Conservation (phyloP, 2,113 vertebrate species). For the Lophius piscatorius region DNA sequence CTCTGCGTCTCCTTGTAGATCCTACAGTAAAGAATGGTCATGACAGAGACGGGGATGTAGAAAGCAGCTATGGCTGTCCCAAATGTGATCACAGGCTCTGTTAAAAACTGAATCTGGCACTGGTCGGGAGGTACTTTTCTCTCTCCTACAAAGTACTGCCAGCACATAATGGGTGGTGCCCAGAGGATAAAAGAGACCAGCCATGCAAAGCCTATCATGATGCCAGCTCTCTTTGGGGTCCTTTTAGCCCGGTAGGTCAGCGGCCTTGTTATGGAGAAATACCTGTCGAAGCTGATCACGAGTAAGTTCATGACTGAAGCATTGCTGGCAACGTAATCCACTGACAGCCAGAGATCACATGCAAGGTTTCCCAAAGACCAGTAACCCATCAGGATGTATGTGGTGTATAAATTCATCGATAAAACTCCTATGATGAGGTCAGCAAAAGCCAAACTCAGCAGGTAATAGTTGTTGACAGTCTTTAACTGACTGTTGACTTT, state of each 20-base stretch:
- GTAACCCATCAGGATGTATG: slow-evolving; percentile 94
- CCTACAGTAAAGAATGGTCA: slow-evolving; percentile 97
- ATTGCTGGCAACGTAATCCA: slow-evolving; percentile 98
- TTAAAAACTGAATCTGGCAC: slow-evolving; percentile 97
- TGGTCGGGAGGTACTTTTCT: slow-evolving; percentile 86
- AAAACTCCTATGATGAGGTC: slow-evolving; percentile 97
- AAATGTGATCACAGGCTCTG: slow-evolving; percentile 95
- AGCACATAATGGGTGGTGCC: slow-evolving; percentile 96
- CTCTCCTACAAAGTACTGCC: slow-evolving; percentile 96
- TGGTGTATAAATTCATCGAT: slow-evolving; percentile 98
- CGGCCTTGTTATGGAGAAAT: slow-evolving; percentile 97
- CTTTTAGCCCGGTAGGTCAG: slow-evolving; percentile 96
- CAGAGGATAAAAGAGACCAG: slow-evolving; percentile 94
- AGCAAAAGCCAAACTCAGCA: slow-evolving; percentile 96
- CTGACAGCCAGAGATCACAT: slow-evolving; percentile 96
- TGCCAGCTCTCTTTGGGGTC: slow-evolving; percentile 92
- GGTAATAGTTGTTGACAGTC: slow-evolving; percentile 98
- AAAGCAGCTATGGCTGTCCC: slow-evolving; percentile 98
- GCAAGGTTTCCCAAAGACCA: slow-evolving; percentile 96
- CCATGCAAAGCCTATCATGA: slow-evolving; percentile 98
- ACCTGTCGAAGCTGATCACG: slow-evolving; percentile 98
- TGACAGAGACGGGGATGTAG: slow-evolving; percentile 95
- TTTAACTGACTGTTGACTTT: slow-evolving; percentile 98
- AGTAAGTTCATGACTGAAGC: slow-evolving; percentile 98
- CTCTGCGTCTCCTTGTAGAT: slow-evolving; percentile 98